Percentiles rank a stretch among this genome's conserved stretches.
Evolutionary conservation across 2,888 invertebrate genomes (phyloP).

Genomic region (Steinernema carpocapsae): DNA sequence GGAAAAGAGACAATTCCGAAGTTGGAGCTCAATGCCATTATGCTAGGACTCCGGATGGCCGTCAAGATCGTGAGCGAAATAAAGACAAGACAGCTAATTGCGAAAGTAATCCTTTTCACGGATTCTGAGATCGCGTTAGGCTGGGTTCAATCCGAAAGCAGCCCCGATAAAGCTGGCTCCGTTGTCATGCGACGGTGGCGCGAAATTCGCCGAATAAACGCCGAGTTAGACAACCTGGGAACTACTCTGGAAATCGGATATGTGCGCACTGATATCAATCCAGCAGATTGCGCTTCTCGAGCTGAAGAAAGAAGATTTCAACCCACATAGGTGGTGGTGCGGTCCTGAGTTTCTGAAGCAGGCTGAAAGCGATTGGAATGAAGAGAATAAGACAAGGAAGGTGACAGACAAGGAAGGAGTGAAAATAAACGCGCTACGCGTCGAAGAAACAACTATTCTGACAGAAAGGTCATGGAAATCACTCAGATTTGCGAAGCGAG

Average conservation of each 20-base stretch:
- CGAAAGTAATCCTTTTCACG: not conserved
- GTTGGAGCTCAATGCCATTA: constrained; percentile 17
- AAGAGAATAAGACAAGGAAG: not conserved
- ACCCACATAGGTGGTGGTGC: constrained; percentile 15
- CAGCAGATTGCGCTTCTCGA: constrained; percentile 7
- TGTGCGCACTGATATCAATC: constrained; percentile 11
- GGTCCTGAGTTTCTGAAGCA: constrained; percentile 3
- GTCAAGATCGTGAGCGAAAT: not conserved
- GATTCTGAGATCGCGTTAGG: constrained; percentile 32
- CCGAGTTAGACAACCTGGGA: not conserved
- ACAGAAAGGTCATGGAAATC: not conserved
- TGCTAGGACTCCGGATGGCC: constrained; percentile 16
- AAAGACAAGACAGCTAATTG: not conserved
- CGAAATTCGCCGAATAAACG: not conserved
- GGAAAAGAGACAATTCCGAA: not conserved
- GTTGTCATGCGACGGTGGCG: not conserved
- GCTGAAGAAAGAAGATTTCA: not conserved
- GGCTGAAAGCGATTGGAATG: not conserved
- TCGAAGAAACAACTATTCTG: not conserved
- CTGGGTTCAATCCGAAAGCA: not conserved
- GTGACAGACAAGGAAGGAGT: not conserved
- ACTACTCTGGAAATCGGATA: not conserved
- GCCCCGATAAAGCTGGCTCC: not conserved
- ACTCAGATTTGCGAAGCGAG: not conserved
- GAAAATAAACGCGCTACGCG: not conserved